These are phyloP conservation scores for Poicephalus meyeri DNA, from an alignment of 2,113 vertebrate genomes.

Conservation along the genomic window DNA sequence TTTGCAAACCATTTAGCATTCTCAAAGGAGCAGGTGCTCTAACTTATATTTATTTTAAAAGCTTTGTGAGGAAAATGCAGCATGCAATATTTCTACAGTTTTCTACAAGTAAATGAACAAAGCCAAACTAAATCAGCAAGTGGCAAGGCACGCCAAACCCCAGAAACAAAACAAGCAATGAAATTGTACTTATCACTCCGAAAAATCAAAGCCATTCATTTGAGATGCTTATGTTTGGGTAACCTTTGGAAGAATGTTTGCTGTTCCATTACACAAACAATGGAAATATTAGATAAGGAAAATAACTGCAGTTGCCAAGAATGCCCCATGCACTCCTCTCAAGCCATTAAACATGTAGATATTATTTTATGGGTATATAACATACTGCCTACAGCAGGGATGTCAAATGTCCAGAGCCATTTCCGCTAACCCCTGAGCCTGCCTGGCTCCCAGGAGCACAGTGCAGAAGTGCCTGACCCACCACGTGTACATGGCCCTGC, in stretches of 20 bases:
- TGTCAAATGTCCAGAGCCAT: background rate
- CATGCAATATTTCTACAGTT: background rate
- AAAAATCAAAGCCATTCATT: conserved; percentile 54
- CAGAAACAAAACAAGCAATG: conserved; percentile 36
- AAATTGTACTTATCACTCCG: conserved; percentile 38
- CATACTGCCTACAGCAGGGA: background rate
- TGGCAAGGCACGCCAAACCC: background rate
- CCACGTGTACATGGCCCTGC: background rate
- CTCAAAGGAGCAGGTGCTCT: background rate
- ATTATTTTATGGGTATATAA: background rate
- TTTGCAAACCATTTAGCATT: background rate
- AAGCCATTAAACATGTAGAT: background rate
- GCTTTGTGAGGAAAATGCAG: background rate
- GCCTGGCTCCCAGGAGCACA: rapidly evolving
- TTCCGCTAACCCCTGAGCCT: background rate
- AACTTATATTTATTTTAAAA: background rate
- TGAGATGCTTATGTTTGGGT: conserved; percentile 53
- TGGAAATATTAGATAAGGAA: conserved; percentile 56
- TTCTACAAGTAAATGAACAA: conserved; percentile 20
- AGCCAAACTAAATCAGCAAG: conserved; percentile 48
- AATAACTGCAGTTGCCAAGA: background rate
- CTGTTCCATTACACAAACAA: conserved; percentile 59
- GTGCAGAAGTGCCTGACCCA: background rate
- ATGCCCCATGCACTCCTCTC: background rate
- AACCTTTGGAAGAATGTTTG: conserved; percentile 62